phyloP scores from a whole-genome alignment of 2,797 vertebrate genomes.

The Crotalus adamanteus region DNA sequence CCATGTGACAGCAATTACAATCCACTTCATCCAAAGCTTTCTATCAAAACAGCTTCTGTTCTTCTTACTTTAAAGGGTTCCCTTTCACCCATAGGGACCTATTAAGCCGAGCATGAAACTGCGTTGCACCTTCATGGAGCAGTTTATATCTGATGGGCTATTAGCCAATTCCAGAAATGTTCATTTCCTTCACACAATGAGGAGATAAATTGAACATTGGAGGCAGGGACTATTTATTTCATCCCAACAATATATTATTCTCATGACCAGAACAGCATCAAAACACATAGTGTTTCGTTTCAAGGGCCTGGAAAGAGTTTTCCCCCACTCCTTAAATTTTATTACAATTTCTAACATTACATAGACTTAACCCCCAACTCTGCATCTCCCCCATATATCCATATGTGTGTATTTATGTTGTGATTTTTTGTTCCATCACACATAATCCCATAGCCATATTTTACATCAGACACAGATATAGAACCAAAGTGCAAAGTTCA shows the following conservation, averaged over 20 bases:
- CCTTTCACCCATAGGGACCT: neutral
- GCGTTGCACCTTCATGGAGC: constrained; percentile 24
- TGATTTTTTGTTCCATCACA: neutral
- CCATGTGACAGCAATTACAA: constrained; percentile 45
- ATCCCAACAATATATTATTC: neutral
- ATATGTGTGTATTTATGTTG: neutral
- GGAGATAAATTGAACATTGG: constrained; percentile 24
- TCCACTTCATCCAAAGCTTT: constrained; percentile 3
- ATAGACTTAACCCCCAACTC: neutral
- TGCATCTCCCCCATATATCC: neutral
- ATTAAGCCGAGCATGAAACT: constrained; percentile 23
- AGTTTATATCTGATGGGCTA: constrained; percentile 28
- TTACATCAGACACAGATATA: neutral
- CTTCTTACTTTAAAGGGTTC: neutral
- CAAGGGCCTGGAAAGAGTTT: constrained; percentile 5
- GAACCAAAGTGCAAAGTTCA: neutral
- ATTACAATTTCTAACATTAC: neutral
- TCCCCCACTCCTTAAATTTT: neutral
- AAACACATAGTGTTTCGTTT: neutral
- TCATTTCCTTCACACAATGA: constrained; percentile 9
- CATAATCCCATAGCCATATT: neutral
- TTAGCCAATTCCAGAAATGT: neutral
- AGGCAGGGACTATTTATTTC: neutral
- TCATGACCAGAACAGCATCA: neutral
- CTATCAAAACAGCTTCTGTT: constrained; percentile 56